A percentile compares a stretch with the other conserved stretches of the same genome.
Evolutionary conservation across 2,113 vertebrate species (phyloP).

Genomic region (Crocuta crocuta): DNA sequence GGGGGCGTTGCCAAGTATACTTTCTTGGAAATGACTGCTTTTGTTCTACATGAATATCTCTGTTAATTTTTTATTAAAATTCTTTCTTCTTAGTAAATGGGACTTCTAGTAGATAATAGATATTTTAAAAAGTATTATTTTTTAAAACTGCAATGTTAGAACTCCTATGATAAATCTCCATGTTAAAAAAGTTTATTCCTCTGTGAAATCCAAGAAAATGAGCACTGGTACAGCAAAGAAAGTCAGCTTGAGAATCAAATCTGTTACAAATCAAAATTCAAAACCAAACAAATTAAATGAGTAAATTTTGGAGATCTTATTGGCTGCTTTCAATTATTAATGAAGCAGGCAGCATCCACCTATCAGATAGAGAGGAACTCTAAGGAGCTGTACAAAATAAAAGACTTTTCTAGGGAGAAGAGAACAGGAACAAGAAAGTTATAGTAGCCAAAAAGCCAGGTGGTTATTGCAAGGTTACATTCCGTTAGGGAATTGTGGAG

Average conservation of each 20-base stretch:
- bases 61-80: not conserved
- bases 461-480: not conserved
- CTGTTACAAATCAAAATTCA: not conserved
- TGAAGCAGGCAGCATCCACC: not conserved
- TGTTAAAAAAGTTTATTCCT: not conserved
- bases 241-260: not conserved
- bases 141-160: not conserved
- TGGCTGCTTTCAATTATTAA: not conserved
- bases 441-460: not conserved
- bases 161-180: not conserved
- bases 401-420: not conserved
- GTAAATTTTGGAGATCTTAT: not conserved
- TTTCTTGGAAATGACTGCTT: not conserved
- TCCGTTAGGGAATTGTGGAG: not conserved
- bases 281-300: not conserved
- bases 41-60: not conserved
- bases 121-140: constrained; percentile 29
- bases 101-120: not conserved
- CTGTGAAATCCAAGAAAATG: not conserved
- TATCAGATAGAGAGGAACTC: not conserved
- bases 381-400: not conserved
- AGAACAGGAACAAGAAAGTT: not conserved
- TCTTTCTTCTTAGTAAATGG: not conserved
- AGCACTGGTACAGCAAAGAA: not conserved
- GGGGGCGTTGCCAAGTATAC: not conserved